A percentile compares a stretch with the other conserved stretches of the same genome.
Evolutionary conservation across 2,113 vertebrate genomes (phyloP).

Genomic region (rat (Rattus norvegicus)): DNA sequence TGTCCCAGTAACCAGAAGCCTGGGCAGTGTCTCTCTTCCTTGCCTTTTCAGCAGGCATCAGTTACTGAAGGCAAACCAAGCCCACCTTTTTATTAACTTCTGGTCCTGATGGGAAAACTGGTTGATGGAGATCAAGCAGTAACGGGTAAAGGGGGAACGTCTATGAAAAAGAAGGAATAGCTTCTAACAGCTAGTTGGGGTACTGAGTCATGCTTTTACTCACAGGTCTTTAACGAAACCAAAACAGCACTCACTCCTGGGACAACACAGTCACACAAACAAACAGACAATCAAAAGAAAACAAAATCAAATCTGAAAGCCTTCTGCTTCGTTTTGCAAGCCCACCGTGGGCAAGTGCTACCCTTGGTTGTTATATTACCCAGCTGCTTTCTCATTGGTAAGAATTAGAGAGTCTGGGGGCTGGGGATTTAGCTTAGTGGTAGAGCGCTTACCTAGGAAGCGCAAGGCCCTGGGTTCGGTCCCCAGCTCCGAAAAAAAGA

Average conservation of each 20-base stretch:
- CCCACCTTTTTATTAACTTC: not conserved
- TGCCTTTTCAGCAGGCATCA: not conserved
- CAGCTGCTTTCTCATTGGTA: not conserved
- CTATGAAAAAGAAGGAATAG: not conserved
- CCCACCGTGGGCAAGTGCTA: not conserved
- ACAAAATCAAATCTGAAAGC: not conserved
- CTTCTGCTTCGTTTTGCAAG: not conserved
- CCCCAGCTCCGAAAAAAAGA: too few species aligned
- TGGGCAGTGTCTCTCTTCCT: not conserved
- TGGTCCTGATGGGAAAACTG: not conserved
- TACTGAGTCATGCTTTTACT: not conserved
- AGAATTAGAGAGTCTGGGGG: not conserved
- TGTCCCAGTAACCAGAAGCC: not conserved
- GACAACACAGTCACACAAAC: conserved; percentile 2
- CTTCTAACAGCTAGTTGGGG: not conserved
- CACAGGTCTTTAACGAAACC: conserved; percentile 1
- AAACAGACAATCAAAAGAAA: not conserved
- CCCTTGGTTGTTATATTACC: not conserved
- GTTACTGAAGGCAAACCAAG: not conserved
- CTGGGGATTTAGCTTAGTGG: too few species aligned
- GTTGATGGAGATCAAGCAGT: not conserved
- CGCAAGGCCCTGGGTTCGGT: too few species aligned
- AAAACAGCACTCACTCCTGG: conserved; percentile 14
- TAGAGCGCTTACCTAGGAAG: too few species aligned
- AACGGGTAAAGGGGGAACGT: not conserved